Evolutionary conservation across 2,113 vertebrate species (phyloP).

Genomic region (Murina feae): DNA sequence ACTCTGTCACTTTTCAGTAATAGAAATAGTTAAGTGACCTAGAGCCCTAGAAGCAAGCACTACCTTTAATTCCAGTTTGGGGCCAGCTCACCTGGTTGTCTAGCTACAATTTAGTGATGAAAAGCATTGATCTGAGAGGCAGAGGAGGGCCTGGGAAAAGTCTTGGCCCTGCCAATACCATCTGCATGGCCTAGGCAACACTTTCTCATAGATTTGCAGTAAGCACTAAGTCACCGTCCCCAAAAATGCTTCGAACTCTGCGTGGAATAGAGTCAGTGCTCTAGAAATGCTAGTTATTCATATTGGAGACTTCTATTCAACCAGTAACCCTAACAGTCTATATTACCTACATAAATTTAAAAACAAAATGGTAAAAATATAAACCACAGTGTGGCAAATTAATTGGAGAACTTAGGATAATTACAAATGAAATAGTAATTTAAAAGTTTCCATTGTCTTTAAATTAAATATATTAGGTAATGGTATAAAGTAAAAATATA

Average conservation of each 20-base stretch:
- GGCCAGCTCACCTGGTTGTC: not conserved
- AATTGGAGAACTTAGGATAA: not conserved
- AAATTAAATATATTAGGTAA: slow-evolving; percentile 7
- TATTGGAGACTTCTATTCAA: not conserved
- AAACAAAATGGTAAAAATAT: not conserved
- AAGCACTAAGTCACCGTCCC: not conserved
- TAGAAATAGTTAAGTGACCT: not conserved
- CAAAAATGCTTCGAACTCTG: not conserved
- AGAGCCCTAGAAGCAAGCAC: not conserved
- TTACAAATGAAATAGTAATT: not conserved
- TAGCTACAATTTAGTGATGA: not conserved
- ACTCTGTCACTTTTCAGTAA: not conserved
- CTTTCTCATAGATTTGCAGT: not conserved
- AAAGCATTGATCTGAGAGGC: not conserved
- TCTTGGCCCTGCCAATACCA: not conserved
- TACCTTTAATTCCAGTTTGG: not conserved
- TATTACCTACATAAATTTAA: not conserved
- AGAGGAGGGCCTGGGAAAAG: not conserved
- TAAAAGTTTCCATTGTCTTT: slow-evolving; percentile 4
- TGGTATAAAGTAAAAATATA: not conserved
- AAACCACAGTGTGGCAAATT: not conserved
- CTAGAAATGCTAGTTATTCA: not conserved
- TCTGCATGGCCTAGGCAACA: not conserved
- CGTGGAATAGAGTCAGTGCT: not conserved
- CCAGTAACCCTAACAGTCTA: not conserved